phyloP scores from a whole-genome alignment of 1,140 invertebrate species.

The Choristoneura fumiferana region DNA sequence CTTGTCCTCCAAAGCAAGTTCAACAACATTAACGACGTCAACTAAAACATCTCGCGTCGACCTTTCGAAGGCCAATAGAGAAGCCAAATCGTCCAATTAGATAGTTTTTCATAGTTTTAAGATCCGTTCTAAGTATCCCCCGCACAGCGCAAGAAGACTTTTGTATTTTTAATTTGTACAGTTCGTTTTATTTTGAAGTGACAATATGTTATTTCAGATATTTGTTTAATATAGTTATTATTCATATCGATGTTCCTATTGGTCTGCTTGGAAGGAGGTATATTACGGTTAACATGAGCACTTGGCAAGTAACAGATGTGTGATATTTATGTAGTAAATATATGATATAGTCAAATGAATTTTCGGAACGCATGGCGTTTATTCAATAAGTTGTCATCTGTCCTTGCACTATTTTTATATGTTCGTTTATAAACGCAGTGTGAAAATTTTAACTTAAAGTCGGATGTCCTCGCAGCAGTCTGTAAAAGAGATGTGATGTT shows the following conservation, averaged over 20 bases:
- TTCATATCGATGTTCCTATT: conserved; percentile 42
- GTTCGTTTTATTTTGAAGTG: background rate
- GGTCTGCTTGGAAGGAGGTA: conserved; percentile 38
- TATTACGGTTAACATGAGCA: conserved; percentile 26
- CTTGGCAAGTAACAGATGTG: conserved; percentile 37
- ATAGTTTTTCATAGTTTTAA: conserved; percentile 28
- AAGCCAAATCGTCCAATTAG: conserved; percentile 39
- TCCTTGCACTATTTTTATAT: conserved; percentile 50
- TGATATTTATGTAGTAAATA: conserved; percentile 62
- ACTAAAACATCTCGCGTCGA: conserved; percentile 38
- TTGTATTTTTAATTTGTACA: conserved; percentile 2
- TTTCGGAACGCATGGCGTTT: conserved; percentile 51
- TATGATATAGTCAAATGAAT: conserved; percentile 54
- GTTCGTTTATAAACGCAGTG: conserved; percentile 44
- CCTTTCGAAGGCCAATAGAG: conserved; percentile 52
- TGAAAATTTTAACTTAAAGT: no score
- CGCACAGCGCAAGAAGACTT: conserved; percentile 20
- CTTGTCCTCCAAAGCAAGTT: conserved; percentile 49
- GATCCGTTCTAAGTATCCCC: conserved; percentile 2
- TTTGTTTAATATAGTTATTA: conserved; percentile 25
- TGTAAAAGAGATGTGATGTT: no score
- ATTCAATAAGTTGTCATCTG: conserved; percentile 39
- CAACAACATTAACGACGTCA: conserved; percentile 59
- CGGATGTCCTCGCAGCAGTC: no score
- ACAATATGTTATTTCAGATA: conserved; percentile 7